These are phyloP conservation scores for Schizaphis graminum DNA, from an alignment of 2,888 invertebrate genomes.

Conservation along the genomic window DNA sequence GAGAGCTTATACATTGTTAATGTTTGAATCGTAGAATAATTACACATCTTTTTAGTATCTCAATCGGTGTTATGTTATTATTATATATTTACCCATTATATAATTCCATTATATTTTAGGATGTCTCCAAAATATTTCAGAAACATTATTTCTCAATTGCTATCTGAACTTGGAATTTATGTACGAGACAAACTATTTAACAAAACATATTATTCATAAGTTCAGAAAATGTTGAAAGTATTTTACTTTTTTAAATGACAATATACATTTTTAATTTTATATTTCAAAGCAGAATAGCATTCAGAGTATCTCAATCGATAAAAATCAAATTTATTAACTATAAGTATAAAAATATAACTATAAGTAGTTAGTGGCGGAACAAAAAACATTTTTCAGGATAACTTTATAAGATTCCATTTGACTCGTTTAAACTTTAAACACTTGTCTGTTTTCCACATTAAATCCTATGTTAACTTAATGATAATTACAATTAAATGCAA, in stretches of 20 bases:
- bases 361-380: too few species aligned
- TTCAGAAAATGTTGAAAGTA: not conserved
- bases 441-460: not conserved
- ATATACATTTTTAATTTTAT: too few species aligned
- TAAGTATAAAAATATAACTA: too few species aligned
- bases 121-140: not conserved
- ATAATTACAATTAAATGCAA: not conserved
- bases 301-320: not conserved
- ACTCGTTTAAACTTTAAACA: not conserved
- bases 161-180: not conserved
- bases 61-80: not conserved
- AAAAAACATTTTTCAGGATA: not conserved
- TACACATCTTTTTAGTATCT: conserved; percentile 31
- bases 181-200: not conserved
- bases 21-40: not conserved
- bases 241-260: too few species aligned
- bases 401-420: not conserved
- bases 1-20: conserved; percentile 33
- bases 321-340: not conserved
- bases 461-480: not conserved
- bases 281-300: not conserved
- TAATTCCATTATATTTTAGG: not conserved
- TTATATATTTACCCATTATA: not conserved
- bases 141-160: not conserved
- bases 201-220: not conserved